These are phyloP conservation scores for Heliconius hewitsoni DNA, from an alignment of 1,140 invertebrate genomes.

Conservation along the genomic window DNA sequence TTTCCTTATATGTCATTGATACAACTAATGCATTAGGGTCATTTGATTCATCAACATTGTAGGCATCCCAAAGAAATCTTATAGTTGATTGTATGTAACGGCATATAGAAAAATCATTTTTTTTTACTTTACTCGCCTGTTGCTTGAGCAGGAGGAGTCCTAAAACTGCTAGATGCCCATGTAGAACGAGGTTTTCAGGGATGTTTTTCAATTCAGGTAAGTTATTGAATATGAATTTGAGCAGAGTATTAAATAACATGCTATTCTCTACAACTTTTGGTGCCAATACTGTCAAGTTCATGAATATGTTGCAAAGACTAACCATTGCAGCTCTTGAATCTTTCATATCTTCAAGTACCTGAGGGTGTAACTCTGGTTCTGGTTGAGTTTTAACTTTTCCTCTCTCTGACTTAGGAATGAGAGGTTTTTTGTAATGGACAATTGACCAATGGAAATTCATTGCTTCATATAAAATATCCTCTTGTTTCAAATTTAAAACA, in stretches of 20 bases:
- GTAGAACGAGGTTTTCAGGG: conserved; percentile 91
- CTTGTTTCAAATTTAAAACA: conserved; percentile 89
- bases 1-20: conserved; percentile 91
- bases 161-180: conserved; percentile 91
- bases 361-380: conserved; percentile 86
- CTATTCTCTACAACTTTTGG: conserved; percentile 90
- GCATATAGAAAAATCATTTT: conserved; percentile 93
- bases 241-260: conserved; percentile 87
- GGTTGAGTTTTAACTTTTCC: conserved; percentile 87
- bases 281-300: conserved; percentile 95
- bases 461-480: conserved; percentile 90
- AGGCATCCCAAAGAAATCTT: conserved; percentile 95
- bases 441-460: conserved; percentile 92
- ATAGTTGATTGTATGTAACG: conserved; percentile 93
- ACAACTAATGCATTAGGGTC: conserved; percentile 90
- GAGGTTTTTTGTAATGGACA: conserved; percentile 91
- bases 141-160: conserved; percentile 92
- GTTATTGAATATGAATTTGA: conserved; percentile 93
- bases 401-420: conserved; percentile 88
- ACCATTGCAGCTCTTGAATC: conserved; percentile 91
- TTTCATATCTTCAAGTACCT: conserved; percentile 89
- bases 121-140: conserved; percentile 89
- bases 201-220: conserved; percentile 91
- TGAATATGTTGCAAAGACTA: conserved; percentile 94
- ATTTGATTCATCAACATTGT: conserved; percentile 92